Evolutionary conservation across 2,888 invertebrate species (phyloP).

Genomic region (Suillia variegata): DNA sequence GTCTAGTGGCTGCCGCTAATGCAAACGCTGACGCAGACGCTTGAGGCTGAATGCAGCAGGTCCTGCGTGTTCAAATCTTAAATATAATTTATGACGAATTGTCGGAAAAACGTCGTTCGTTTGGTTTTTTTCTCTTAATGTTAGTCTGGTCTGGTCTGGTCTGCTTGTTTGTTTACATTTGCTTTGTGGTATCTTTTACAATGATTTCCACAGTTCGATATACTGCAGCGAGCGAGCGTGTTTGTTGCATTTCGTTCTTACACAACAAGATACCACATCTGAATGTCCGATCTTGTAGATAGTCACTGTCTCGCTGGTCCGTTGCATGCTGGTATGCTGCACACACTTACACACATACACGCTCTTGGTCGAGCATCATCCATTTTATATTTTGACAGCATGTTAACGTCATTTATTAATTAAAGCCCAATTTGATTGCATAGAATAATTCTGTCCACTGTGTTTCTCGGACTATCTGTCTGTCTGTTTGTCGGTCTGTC

Average conservation of each 20-base stretch:
- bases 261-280: too few relatives aligned
- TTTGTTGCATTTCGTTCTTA: slow-evolving; percentile 2
- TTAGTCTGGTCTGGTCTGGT: slow-evolving; percentile 12
- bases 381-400: slow-evolving; percentile 50
- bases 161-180: slow-evolving; percentile 1
- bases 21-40: slow-evolving; percentile 1
- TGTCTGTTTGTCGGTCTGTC: too few relatives aligned
- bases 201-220: neutral
- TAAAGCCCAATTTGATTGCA: slow-evolving; percentile 40
- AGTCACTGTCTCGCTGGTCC: too few relatives aligned
- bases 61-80: slow-evolving; percentile 26
- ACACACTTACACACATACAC: neutral
- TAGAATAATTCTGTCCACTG: neutral
- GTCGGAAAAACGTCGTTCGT: slow-evolving; percentile 7
- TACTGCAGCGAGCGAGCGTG: slow-evolving; percentile 8
- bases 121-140: too few relatives aligned
- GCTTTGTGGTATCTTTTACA: neutral
- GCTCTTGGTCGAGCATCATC: slow-evolving; percentile 43
- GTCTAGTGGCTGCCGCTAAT: slow-evolving; percentile 29
- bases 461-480: slow-evolving; percentile 16
- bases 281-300: too few relatives aligned
- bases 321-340: slow-evolving; percentile 8
- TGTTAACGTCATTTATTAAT: slow-evolving; percentile 55
- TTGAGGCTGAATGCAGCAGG: neutral
- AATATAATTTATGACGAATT: slow-evolving; percentile 44